These are phyloP conservation scores for Anagyrus pseudococci DNA, from an alignment of 2,888 invertebrate genomes.

Conservation along the genomic window DNA sequence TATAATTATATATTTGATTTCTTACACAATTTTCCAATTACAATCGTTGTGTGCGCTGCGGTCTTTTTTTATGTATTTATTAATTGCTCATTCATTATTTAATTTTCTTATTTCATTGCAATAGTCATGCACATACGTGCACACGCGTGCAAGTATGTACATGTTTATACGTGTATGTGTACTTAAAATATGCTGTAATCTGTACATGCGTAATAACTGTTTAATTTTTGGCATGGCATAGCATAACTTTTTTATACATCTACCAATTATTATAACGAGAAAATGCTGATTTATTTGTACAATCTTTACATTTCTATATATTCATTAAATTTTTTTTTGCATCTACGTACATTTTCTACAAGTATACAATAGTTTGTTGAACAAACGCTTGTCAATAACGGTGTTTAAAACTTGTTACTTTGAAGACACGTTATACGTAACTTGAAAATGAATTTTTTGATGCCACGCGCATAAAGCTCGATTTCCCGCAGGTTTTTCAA, in stretches of 20 bases:
- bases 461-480: too few species aligned
- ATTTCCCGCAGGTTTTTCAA: too few species aligned
- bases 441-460: too few species aligned
- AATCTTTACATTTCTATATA: slow-evolving; percentile 27
- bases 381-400: too few species aligned
- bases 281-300: slow-evolving; percentile 26
- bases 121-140: not conserved
- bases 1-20: not conserved
- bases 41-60: not conserved
- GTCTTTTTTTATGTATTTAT: not conserved
- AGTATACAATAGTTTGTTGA: too few species aligned
- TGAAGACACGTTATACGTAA: too few species aligned
- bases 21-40: slow-evolving; percentile 3
- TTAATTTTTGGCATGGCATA: slow-evolving; percentile 57
- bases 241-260: slow-evolving; percentile 46
- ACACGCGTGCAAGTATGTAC: not conserved
- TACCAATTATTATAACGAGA: slow-evolving; percentile 27
- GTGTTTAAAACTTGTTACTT: too few species aligned
- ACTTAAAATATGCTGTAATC: not conserved
- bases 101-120: too few species aligned
- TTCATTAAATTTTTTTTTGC: not conserved
- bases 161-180: slow-evolving; percentile 1
- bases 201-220: slow-evolving; percentile 41
- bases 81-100: too few species aligned
- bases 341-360: too few species aligned